A percentile compares a stretch with the other conserved stretches of the same genome.
These are phyloP conservation scores for Passer montanus DNA, from an alignment of 2,113 vertebrate species.

Conservation along the genomic window DNA sequence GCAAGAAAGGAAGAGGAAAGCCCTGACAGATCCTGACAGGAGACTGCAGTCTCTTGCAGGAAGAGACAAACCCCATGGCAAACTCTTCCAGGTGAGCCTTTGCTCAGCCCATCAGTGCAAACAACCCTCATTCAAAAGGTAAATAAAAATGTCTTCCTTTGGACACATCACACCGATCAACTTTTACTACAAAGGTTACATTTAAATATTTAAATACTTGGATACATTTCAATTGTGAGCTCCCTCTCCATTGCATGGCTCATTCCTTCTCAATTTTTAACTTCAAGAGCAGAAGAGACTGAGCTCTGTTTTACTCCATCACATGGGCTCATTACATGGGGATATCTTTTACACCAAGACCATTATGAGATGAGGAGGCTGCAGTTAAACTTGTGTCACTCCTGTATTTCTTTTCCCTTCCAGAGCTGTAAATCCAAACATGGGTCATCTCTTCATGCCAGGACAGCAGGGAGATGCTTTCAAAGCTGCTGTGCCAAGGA, in stretches of 20 bases:
- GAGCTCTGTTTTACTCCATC: background rate
- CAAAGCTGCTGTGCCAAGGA: background rate
- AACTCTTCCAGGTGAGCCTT: background rate
- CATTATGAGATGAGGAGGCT: background rate
- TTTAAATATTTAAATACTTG: background rate
- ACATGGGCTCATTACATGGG: background rate
- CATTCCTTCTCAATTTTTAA: background rate
- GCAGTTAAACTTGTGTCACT: background rate
- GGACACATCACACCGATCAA: background rate
- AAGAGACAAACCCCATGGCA: background rate
- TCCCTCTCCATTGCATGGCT: background rate
- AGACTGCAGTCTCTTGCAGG: background rate
- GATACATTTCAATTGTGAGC: background rate
- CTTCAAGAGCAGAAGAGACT: background rate
- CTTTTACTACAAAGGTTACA: background rate
- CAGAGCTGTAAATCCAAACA: background rate
- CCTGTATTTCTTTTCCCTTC: background rate
- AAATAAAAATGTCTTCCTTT: background rate
- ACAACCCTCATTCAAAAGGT: background rate
- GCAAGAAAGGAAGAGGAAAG: background rate
- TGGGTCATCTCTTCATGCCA: rapidly evolving
- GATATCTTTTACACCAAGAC: background rate
- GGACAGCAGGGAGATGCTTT: rapidly evolving
- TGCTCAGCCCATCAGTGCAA: background rate
- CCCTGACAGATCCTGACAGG: background rate